Evolutionary conservation across 2,113 vertebrate genomes (phyloP).

Genomic region (Tursiops truncatus): DNA sequence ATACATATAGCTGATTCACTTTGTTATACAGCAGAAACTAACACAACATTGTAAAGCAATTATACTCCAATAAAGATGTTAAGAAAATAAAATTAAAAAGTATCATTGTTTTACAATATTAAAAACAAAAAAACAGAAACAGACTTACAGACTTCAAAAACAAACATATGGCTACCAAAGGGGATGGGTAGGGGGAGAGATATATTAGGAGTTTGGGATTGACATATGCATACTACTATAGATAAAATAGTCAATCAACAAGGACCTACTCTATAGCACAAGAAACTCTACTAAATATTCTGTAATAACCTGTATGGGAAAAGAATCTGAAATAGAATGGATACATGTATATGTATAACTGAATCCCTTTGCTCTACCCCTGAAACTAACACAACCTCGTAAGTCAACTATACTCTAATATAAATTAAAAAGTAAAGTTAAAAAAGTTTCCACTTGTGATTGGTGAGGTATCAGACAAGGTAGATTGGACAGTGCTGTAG

Average conservation of each 20-base stretch:
- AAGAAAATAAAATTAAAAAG: too few species aligned
- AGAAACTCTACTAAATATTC: not conserved
- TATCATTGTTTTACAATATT: too few species aligned
- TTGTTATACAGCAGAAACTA: too few species aligned
- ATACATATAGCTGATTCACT: too few species aligned
- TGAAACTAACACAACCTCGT: not conserved
- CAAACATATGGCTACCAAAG: too few species aligned
- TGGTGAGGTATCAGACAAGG: not conserved
- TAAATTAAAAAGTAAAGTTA: not conserved
- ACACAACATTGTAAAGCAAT: too few species aligned
- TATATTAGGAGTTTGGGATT: not conserved
- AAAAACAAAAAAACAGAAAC: too few species aligned
- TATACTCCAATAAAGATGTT: too few species aligned
- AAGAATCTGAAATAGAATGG: not conserved
- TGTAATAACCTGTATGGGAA: not conserved
- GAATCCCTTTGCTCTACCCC: not conserved
- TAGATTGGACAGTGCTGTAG: not conserved
- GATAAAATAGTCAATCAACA: not conserved
- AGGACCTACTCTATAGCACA: not conserved
- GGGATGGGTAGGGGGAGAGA: too few species aligned
- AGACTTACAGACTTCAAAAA: too few species aligned
- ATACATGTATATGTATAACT: not conserved
- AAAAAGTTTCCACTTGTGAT: not conserved
- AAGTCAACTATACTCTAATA: not conserved
- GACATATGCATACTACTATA: not conserved